Evolutionary conservation across 2,113 vertebrate species (phyloP).

Genomic region (Sylvilagus bachmani): DNA sequence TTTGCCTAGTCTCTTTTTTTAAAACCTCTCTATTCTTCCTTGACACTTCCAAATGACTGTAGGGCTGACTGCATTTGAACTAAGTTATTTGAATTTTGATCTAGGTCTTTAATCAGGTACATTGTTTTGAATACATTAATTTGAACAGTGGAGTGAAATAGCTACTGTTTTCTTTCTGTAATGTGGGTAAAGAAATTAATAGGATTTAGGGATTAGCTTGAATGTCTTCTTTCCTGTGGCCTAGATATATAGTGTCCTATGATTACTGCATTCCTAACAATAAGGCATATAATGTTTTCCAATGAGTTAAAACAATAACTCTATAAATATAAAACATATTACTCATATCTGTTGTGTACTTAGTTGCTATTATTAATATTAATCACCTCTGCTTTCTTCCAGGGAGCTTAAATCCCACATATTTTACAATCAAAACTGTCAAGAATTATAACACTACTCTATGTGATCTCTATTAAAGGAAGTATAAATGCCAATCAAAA

Average conservation of each 20-base stretch:
- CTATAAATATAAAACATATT: constrained; percentile 77
- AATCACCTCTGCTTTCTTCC: constrained; percentile 76
- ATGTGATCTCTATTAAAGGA: constrained; percentile 79
- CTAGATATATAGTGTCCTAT: constrained; percentile 67
- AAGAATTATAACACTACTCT: constrained; percentile 70
- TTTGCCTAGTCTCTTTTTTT: constrained; percentile 54
- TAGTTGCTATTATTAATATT: constrained; percentile 79
- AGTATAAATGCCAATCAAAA: constrained; percentile 80
- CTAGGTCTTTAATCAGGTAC: constrained; percentile 67
- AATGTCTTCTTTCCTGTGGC: constrained; percentile 75
- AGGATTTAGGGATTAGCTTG: constrained; percentile 71
- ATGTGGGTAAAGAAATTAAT: constrained; percentile 77
- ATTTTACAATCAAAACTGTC: constrained; percentile 79
- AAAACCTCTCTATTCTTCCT: constrained; percentile 15
- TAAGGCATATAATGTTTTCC: constrained; percentile 66
- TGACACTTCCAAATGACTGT: constrained; percentile 45
- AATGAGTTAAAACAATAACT: constrained; percentile 70
- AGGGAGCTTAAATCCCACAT: constrained; percentile 70
- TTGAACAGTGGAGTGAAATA: constrained; percentile 59
- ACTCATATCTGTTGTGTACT: constrained; percentile 67
- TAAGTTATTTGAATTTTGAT: constrained; percentile 72
- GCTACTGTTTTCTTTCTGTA: constrained; percentile 48
- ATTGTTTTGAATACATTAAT: constrained; percentile 66
- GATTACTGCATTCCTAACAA: constrained; percentile 61
- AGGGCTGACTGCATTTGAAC: constrained; percentile 6